Conservation (phyloP, 1,140 invertebrate genomes). For the Venustaconcha ellipsiformis region DNA sequence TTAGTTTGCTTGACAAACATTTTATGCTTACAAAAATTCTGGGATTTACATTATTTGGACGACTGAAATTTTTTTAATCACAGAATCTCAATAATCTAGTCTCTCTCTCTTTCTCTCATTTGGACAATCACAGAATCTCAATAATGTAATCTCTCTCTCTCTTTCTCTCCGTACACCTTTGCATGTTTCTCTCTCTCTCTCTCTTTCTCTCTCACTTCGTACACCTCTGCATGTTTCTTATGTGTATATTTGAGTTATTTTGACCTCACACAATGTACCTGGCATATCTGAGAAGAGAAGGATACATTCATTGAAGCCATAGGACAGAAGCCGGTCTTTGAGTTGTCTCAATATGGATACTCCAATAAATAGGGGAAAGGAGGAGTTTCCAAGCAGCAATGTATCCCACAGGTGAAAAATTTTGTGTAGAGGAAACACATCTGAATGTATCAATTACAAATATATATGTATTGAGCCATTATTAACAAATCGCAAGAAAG, state of each 20-base stretch:
- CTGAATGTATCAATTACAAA: conserved; percentile 71
- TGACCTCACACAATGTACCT: conserved; percentile 64
- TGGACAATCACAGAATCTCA: no score
- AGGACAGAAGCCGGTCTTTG: conserved; percentile 84
- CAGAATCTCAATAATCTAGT: no score
- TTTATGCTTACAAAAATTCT: no score
- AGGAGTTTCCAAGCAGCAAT: conserved; percentile 90
- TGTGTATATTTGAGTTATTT: no score
- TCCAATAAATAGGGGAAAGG: conserved; percentile 95
- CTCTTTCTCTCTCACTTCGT: background rate
- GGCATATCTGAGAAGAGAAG: conserved; percentile 97
- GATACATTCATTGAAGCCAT: conserved; percentile 98
- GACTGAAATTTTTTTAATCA: no score
- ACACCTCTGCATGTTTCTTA: no score
- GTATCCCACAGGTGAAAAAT: conserved; percentile 99
- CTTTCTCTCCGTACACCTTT: no score
- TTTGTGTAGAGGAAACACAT: conserved; percentile 98
- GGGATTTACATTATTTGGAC: no score
- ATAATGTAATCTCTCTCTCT: no score
- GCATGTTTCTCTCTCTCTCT: no score
- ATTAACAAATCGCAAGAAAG: background rate
- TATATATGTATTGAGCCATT: background rate
- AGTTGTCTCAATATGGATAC: conserved; percentile 93
- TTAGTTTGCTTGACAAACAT: no score
- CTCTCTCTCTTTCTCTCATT: no score